Evolutionary conservation across 2,888 invertebrate species (phyloP).

Genomic region (Helobdella robusta): DNA sequence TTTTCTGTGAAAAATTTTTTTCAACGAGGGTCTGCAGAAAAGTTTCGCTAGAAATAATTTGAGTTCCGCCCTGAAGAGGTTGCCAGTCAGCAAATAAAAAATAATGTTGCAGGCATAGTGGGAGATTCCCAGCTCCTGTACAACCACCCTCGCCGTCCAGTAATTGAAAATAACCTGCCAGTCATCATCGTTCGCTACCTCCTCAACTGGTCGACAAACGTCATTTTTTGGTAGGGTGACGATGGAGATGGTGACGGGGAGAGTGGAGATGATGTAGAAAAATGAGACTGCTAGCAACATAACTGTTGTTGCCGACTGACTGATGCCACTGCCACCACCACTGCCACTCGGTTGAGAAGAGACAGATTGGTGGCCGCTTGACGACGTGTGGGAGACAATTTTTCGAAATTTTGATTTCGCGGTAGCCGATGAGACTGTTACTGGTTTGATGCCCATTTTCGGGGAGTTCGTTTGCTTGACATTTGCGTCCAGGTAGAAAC

Average conservation of each 20-base stretch:
- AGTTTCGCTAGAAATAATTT: slow-evolving; percentile 34
- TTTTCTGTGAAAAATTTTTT: not conserved
- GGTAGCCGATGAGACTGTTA: no score
- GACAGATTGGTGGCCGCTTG: slow-evolving; percentile 19
- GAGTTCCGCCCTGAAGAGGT: slow-evolving; percentile 44
- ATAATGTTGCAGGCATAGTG: slow-evolving; percentile 46
- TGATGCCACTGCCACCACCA: slow-evolving; percentile 29
- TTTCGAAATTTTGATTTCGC: no score
- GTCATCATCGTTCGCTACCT: slow-evolving; percentile 37
- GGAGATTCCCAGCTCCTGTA: slow-evolving; percentile 43
- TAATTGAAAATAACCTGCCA: slow-evolving; percentile 42
- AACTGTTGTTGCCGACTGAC: slow-evolving; percentile 43
- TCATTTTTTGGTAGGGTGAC: slow-evolving; percentile 37
- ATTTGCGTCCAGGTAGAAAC: no score
- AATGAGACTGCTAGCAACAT: slow-evolving; percentile 45
- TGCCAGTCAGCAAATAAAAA: slow-evolving; percentile 46
- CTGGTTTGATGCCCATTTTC: no score
- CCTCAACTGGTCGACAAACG: slow-evolving; percentile 34
- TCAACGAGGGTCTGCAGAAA: slow-evolving; percentile 13
- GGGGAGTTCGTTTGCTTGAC: no score
- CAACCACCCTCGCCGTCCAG: slow-evolving; percentile 38
- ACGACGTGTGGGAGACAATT: no score
- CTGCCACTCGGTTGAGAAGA: not conserved
- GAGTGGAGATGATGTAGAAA: slow-evolving; percentile 43
- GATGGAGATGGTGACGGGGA: slow-evolving; percentile 42